Base-by-base conservation (phyloP, 2,888 invertebrate genomes). In the Cheilosia vernalis region DNA sequence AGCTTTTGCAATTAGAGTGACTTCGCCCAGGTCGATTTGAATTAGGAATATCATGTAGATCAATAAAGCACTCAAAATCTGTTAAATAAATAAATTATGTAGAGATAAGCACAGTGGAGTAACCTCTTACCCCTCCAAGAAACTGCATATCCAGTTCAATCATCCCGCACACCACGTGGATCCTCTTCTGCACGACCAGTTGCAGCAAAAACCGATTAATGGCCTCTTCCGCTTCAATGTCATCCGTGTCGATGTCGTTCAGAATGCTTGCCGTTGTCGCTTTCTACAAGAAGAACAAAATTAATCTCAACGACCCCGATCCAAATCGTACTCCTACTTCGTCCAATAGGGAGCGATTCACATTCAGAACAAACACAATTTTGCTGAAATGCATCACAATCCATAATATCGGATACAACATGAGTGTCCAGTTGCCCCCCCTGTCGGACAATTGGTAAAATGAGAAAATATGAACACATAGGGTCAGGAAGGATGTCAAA, bases 31-130 rank as follows among this genome's bases (percentile, higher is more conserved):
- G 69, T 91, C 90, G 49, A 90, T 89, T 88, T 91, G 91, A 63
- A 90, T 88, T 0, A 91, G 88, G 64, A 91, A 91, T 84, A 90
- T 90, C 17, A 91, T 88, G 85, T 90, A 90, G 70, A 88, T 87
- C 47, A 89, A 87, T 66, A 91, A 64, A 9, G 89, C 89, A 33
- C 88, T 89, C 64, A 88, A 74, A 40, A 91, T 87, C 91, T 91
- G 87, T 1, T 58, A 61, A n/a, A 40, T 33, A 37, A 2, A 69
- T 4, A 19, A 44, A 2, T n/a, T 15, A 19, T 24, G 40, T 1
- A 0, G 19, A 2, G 24, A 2, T 5, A 17, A n/a, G n/a, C 15
- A 40, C 2, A 27, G 15, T 9, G 64, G 7, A n/a, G 51, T 2
- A 24, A 7, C 56, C 44, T 4, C 30, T 9, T 30, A 30, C 91